Percentiles rank a stretch among this genome's conserved stretches.
These are phyloP conservation scores for Mimas tiliae DNA, from an alignment of 2,888 invertebrate species.

Conservation along the genomic window DNA sequence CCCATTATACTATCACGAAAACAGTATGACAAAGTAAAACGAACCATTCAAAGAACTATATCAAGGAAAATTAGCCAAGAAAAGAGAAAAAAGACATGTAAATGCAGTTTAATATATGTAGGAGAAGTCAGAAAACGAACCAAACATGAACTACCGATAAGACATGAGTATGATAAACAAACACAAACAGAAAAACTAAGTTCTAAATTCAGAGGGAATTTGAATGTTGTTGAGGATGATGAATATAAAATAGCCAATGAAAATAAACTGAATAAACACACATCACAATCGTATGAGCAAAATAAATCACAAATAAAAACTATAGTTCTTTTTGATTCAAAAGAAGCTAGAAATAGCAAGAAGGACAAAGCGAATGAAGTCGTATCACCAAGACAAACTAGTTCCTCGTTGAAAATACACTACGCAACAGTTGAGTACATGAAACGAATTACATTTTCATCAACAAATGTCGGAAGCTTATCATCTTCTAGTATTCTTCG, in stretches of 20 bases:
- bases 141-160: slow-evolving; percentile 28
- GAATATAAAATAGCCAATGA: not conserved
- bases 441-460: slow-evolving; percentile 55
- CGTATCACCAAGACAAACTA: slow-evolving; percentile 41
- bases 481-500: slow-evolving; percentile 38
- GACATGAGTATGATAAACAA: slow-evolving; percentile 33
- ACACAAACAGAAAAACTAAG: slow-evolving; percentile 41
- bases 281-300: not conserved
- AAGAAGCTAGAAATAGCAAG: not conserved
- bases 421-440: slow-evolving; percentile 51
- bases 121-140: slow-evolving; percentile 50
- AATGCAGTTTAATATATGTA: slow-evolving; percentile 50
- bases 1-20: slow-evolving; percentile 61
- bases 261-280: not conserved
- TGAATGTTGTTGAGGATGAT: slow-evolving; percentile 20
- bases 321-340: slow-evolving; percentile 28
- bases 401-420: slow-evolving; percentile 61
- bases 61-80: slow-evolving; percentile 37
- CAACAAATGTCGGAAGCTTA: slow-evolving; percentile 47
- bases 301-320: slow-evolving; percentile 18
- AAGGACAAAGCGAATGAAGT: slow-evolving; percentile 26
- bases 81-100: slow-evolving; percentile 39
- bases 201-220: not conserved
- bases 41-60: slow-evolving; percentile 54
- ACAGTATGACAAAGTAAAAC: slow-evolving; percentile 69